Conservation (phyloP, 2,797 vertebrate species). For the Poecilia wingei region DNA sequence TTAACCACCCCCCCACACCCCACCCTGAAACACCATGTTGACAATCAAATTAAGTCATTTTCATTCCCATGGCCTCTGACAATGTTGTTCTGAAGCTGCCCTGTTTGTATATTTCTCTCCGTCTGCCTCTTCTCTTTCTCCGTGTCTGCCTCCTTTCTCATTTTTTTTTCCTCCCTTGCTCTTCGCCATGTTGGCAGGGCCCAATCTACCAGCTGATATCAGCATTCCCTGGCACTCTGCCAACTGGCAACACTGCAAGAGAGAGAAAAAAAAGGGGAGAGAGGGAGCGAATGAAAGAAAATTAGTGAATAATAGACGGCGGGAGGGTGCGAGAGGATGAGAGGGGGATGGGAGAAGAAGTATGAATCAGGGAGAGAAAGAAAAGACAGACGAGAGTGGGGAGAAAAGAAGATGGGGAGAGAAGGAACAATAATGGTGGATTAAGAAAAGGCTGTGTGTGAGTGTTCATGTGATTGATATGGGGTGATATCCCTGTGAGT, state of each 20-base stretch:
- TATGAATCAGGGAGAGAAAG: conserved; percentile 75
- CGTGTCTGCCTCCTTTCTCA: conserved; percentile 68
- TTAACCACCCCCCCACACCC: conserved; percentile 18
- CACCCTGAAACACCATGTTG: conserved; percentile 54
- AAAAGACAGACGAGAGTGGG: conserved; percentile 56
- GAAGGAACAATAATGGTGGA: conserved; percentile 77
- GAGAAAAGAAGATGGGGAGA: conserved; percentile 60
- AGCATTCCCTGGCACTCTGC: conserved; percentile 87
- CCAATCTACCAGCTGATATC: conserved; percentile 89
- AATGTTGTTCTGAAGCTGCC: conserved; percentile 50
- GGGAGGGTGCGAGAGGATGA: conserved; percentile 74
- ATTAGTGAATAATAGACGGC: conserved; percentile 83
- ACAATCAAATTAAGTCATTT: conserved; percentile 71
- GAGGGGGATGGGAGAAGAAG: conserved; percentile 76
- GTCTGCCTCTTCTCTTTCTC: conserved; percentile 64
- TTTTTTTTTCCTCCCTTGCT: conserved; percentile 56
- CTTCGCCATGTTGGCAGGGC: conserved; percentile 86
- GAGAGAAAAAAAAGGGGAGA: conserved; percentile 62
- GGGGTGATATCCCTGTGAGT: conserved; percentile 82
- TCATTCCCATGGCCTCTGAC: conserved; percentile 65
- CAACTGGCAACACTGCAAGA: conserved; percentile 85
- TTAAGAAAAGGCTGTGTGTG: conserved; percentile 66
- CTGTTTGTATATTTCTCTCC: conserved; percentile 62
- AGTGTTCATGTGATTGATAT: conserved; percentile 76
- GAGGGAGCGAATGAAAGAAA: conserved; percentile 79